Evolutionary conservation across 2,113 vertebrate genomes (phyloP).

Genomic region (Rutilus rutilus): DNA sequence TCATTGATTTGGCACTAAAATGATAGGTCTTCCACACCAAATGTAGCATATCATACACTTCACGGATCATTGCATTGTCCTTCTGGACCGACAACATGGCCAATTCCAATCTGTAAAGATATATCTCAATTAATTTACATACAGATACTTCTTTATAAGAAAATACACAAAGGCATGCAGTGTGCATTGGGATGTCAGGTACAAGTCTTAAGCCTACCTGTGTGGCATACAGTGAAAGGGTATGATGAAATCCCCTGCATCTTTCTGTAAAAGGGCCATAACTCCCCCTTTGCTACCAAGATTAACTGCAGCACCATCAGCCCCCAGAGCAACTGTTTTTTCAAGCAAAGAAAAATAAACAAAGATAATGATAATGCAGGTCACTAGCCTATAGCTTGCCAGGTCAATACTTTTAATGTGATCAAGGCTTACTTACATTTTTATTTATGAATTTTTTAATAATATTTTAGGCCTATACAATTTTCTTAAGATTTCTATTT

Average conservation of each 20-base stretch:
- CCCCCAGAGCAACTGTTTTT: conserved; percentile 38
- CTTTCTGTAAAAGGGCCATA: conserved; percentile 34
- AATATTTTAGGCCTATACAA: too few species aligned
- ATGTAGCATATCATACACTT: neutral
- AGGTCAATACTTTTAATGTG: too few species aligned
- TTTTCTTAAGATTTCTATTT: too few species aligned
- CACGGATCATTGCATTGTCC: neutral
- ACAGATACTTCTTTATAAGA: neutral
- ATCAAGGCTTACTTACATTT: too few species aligned
- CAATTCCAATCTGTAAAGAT: conserved; percentile 22
- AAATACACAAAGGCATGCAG: neutral
- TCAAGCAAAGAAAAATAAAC: too few species aligned
- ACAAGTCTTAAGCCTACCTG: conserved; percentile 37
- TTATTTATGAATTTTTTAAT: too few species aligned
- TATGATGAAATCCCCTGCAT: conserved; percentile 43
- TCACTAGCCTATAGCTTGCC: too few species aligned
- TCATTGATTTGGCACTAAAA: neutral
- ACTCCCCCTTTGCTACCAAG: conserved; percentile 45
- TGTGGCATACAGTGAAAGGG: conserved; percentile 53
- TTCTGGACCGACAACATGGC: conserved; percentile 2
- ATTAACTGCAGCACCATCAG: conserved; percentile 51
- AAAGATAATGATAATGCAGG: too few species aligned
- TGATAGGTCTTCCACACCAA: conserved; percentile 5
- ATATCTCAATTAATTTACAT: neutral
- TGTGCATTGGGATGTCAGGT: neutral